Conservation (phyloP, 2,888 invertebrate species). For the Tachina grossa region DNA sequence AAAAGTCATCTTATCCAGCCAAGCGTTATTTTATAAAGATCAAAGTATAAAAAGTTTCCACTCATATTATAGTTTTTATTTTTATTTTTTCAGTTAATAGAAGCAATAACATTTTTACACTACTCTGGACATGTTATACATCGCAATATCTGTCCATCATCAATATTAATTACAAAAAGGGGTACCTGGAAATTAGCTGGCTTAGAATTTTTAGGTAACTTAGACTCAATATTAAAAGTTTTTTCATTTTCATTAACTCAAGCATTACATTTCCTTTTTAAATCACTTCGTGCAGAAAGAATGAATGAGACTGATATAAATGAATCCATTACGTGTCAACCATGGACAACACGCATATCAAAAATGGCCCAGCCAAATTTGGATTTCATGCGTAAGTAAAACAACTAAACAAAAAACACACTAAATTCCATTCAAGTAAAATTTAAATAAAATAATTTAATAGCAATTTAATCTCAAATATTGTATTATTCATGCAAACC, state of each 20-base stretch:
- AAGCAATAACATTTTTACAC: constrained; percentile 96
- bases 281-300: constrained; percentile 84
- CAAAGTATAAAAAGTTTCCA: not conserved
- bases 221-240: not conserved
- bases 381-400: constrained; percentile 91
- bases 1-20: not conserved
- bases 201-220: constrained; percentile 93
- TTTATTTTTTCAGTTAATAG: constrained; percentile 89
- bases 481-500: not conserved
- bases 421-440: not conserved
- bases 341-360: constrained; percentile 95
- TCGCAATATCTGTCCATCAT: constrained; percentile 96
- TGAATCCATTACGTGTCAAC: constrained; percentile 89
- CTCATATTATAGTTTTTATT: not conserved
- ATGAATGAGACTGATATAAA: constrained; percentile 88
- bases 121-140: constrained; percentile 94
- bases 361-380: constrained; percentile 97
- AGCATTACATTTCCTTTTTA: too few relatives aligned
- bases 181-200: constrained; percentile 99
- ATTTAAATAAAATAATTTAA: not conserved
- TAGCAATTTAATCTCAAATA: constrained; percentile 16
- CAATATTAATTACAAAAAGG: constrained; percentile 94
- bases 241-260: not conserved
- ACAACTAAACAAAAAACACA: not conserved
- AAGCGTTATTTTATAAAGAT: not conserved